phyloP scores from a whole-genome alignment of 2,888 invertebrate genomes.

The Microplitis deprimator region DNA sequence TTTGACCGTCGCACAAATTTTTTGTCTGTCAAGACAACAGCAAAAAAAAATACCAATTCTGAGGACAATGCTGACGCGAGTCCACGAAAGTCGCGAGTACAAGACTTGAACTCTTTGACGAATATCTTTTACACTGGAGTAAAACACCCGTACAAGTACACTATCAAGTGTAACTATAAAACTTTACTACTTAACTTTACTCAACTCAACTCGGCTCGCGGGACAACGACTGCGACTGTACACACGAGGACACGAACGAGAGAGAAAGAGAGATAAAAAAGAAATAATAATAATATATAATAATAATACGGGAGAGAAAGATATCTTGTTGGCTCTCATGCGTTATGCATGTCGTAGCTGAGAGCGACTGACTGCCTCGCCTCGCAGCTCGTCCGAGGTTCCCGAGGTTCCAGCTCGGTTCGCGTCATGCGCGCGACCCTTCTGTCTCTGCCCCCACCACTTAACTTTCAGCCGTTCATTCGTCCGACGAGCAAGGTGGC shows the following conservation, averaged over 20 bases:
- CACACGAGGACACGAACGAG: conserved; percentile 32
- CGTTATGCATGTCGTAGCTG: conserved; percentile 76
- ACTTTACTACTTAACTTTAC: not conserved
- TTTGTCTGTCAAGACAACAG: not conserved
- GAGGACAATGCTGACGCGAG: not conserved
- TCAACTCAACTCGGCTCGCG: conserved; percentile 3
- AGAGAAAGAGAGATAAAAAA: conserved; percentile 44
- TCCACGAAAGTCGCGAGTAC: not conserved
- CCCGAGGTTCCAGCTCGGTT: conserved; percentile 61
- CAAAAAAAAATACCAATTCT: not conserved
- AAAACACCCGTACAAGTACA: not conserved
- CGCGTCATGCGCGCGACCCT: conserved; percentile 65
- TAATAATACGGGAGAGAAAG: conserved; percentile 52
- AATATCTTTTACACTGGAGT: not conserved
- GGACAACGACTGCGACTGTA: conserved; percentile 1
- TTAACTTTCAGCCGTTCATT: conserved; percentile 65
- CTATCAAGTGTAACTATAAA: conserved; percentile 2
- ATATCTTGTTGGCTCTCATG: conserved; percentile 73
- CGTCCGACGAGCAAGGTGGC: conserved; percentile 67
- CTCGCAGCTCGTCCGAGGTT: conserved; percentile 67
- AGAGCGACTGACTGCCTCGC: conserved; percentile 74
- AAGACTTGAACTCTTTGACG: not conserved
- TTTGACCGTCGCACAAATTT: not conserved
- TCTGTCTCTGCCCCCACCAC: conserved; percentile 65
- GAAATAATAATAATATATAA: conserved; percentile 54